Evolutionary conservation across 2,797 vertebrate species (phyloP).

Genomic region (Onychomys leucogaster): DNA sequence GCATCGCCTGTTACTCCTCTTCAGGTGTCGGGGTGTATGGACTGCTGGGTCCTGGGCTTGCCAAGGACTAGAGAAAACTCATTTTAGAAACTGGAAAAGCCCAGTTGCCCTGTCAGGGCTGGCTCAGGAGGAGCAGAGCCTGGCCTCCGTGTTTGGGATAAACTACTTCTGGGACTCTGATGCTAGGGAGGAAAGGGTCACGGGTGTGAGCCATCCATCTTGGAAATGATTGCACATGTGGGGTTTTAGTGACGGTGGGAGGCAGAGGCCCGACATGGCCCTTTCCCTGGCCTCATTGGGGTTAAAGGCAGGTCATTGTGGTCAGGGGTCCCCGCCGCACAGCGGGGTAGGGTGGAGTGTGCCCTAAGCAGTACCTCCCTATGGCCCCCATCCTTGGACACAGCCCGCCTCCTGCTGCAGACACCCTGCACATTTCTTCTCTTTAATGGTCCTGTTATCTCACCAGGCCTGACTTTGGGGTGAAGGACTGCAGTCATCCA

Average conservation of each 20-base stretch:
- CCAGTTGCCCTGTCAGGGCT: background rate
- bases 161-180: background rate
- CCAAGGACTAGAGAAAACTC: background rate
- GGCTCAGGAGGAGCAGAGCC: background rate
- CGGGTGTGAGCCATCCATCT: background rate
- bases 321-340: background rate
- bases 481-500: background rate
- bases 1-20: accelerated
- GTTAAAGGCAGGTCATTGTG: background rate
- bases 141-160: background rate
- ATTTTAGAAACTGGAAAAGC: background rate
- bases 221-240: background rate
- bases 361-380: background rate
- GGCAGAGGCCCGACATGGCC: background rate
- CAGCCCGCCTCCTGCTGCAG: background rate
- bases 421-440: accelerated
- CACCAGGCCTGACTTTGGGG: background rate
- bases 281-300: background rate
- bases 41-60: background rate
- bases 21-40: background rate
- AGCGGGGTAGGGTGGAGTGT: background rate
- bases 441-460: background rate
- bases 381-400: accelerated
- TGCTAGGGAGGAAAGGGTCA: background rate
- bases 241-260: background rate